These are phyloP conservation scores for Microplitis manilae DNA, from an alignment of 2,888 invertebrate genomes.

Conservation along the genomic window DNA sequence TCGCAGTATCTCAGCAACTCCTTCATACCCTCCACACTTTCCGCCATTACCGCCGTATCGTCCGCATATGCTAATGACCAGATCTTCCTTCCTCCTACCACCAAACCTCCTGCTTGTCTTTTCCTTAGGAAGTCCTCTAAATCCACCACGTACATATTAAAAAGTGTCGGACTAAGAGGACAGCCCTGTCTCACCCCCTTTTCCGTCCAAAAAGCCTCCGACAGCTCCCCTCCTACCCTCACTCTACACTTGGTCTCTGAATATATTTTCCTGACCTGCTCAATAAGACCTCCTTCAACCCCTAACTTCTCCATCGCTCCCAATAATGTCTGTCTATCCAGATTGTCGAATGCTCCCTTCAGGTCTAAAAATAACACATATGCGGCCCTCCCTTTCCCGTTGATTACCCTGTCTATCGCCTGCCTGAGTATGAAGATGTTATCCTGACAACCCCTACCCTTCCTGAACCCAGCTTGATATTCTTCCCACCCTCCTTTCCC, in stretches of 20 bases:
- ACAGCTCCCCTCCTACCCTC: too few species aligned
- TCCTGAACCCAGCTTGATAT: too few species aligned
- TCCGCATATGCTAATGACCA: not conserved
- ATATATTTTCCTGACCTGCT: not conserved
- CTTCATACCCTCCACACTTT: not conserved
- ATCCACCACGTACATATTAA: too few species aligned
- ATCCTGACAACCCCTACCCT: too few species aligned
- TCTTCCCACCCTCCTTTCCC: not conserved
- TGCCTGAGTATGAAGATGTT: too few species aligned
- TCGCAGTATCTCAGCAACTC: not conserved
- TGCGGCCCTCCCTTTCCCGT: not conserved
- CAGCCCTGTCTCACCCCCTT: too few species aligned
- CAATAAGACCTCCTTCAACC: not conserved
- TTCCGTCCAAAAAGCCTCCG: too few species aligned
- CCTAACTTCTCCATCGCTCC: not conserved
- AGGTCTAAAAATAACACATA: not conserved
- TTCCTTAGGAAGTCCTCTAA: too few species aligned
- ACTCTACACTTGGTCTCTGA: too few species aligned
- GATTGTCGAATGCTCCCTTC: not conserved
- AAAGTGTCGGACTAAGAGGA: too few species aligned
- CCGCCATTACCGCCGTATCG: not conserved
- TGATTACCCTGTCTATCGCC: not conserved
- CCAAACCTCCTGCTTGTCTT: too few species aligned
- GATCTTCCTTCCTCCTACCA: too few species aligned
- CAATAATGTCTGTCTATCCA: not conserved